These are phyloP conservation scores for Camelus bactrianus DNA, from an alignment of 2,113 vertebrate species.

Conservation along the genomic window DNA sequence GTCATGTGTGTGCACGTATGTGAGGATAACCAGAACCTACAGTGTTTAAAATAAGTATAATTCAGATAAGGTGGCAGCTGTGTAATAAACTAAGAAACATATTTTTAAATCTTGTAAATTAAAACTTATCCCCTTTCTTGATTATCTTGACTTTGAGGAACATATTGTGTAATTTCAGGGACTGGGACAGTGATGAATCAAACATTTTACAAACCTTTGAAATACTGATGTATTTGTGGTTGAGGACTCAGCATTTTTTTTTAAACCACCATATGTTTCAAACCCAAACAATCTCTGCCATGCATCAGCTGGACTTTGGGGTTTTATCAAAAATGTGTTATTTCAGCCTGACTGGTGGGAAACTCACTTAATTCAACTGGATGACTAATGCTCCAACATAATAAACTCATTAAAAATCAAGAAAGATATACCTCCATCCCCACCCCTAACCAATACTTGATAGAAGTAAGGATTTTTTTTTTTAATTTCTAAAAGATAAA, in stretches of 20 bases:
- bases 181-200: slow-evolving; percentile 65
- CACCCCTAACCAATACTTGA: slow-evolving; percentile 35
- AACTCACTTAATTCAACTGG: slow-evolving; percentile 68
- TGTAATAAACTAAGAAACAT: slow-evolving; percentile 58
- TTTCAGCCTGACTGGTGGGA: slow-evolving; percentile 60
- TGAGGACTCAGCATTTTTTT: slow-evolving; percentile 19
- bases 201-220: slow-evolving; percentile 70
- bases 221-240: slow-evolving; percentile 74
- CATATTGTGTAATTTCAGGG: slow-evolving; percentile 59
- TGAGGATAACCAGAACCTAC: slow-evolving; percentile 45
- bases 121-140: slow-evolving; percentile 42
- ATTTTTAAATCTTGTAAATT: slow-evolving; percentile 45
- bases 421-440: background rate
- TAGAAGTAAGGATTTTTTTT: background rate
- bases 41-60: slow-evolving; percentile 55
- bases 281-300: slow-evolving; percentile 68
- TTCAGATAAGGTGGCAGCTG: slow-evolving; percentile 62
- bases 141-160: slow-evolving; percentile 70
- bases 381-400: slow-evolving; percentile 60
- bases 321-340: slow-evolving; percentile 49
- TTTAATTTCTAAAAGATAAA: slow-evolving; percentile 5
- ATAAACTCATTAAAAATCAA: slow-evolving; percentile 60
- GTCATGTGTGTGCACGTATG: background rate
- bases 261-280: slow-evolving; percentile 66
- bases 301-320: slow-evolving; percentile 63